phyloP scores from a whole-genome alignment of 2,888 invertebrate species.

The Holacanthella duospinosa region DNA sequence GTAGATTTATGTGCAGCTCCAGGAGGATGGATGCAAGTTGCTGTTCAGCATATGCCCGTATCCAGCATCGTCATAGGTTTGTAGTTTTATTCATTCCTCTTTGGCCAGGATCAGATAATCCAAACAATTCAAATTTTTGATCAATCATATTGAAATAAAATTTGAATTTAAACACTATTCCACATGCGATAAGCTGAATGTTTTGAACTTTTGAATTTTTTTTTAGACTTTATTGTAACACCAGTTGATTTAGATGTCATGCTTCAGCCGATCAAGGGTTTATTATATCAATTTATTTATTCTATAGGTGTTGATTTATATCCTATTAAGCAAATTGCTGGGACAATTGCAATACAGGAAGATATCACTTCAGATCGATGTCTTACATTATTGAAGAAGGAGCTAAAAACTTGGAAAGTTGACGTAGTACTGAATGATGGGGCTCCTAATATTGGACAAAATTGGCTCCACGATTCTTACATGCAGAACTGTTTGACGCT shows the following conservation, averaged over 20 bases:
- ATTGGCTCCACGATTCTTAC: slow-evolving; percentile 96
- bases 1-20: slow-evolving; percentile 98
- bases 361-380: slow-evolving; percentile 98
- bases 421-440: slow-evolving; percentile 95
- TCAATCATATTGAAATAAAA: no score
- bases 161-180: no score
- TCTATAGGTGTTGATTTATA: slow-evolving; percentile 75
- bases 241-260: no score
- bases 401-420: slow-evolving; percentile 90
- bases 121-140: no score
- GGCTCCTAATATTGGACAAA: slow-evolving; percentile 85
- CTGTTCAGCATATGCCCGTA: slow-evolving; percentile 92
- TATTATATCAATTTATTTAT: no score
- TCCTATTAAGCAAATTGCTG: slow-evolving; percentile 80
- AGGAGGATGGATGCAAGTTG: slow-evolving; percentile 99
- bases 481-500: slow-evolving; percentile 83
- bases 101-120: no score
- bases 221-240: no score
- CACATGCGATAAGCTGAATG: no score
- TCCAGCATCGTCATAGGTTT: slow-evolving; percentile 79
- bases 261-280: no score
- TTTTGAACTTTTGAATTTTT: no score
- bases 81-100: slow-evolving; percentile 9
- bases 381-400: slow-evolving; percentile 62
- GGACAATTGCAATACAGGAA: slow-evolving; percentile 77